Evolutionary conservation across 2,888 invertebrate species (phyloP).

Genomic region (Rotaria macrura): DNA sequence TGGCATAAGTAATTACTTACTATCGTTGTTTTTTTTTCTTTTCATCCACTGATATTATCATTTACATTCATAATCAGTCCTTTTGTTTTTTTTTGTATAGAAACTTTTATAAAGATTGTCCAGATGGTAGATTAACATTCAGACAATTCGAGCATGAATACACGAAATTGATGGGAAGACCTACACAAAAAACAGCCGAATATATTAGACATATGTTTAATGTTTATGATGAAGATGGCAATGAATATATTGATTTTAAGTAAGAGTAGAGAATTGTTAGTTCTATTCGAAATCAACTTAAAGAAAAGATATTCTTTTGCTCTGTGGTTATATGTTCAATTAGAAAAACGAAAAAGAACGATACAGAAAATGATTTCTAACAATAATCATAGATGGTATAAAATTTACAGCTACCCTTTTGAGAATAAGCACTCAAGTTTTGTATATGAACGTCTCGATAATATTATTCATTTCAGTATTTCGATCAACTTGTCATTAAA

Average conservation of each 20-base stretch:
- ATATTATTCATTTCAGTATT: too few relatives aligned
- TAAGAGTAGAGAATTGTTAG: neutral
- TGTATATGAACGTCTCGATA: too few relatives aligned
- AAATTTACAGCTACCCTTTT: too few relatives aligned
- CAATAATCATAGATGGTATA: too few relatives aligned
- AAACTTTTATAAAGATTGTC: constrained; percentile 12
- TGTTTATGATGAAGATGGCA: constrained; percentile 10
- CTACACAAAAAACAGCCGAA: neutral
- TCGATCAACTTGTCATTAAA: too few relatives aligned
- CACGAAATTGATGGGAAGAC: neutral
- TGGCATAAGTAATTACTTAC: neutral
- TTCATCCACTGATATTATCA: neutral
- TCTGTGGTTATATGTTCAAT: too few relatives aligned
- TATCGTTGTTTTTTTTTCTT: neutral
- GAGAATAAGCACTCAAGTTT: too few relatives aligned
- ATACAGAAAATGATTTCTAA: too few relatives aligned
- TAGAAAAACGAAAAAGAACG: too few relatives aligned
- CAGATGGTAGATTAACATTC: neutral
- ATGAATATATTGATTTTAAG: constrained; percentile 5
- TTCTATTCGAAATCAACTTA: too few relatives aligned
- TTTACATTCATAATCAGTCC: neutral
- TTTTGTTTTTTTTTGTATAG: neutral
- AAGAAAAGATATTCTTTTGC: too few relatives aligned
- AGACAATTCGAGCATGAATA: constrained; percentile 11
- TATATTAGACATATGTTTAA: constrained; percentile 1